These are phyloP conservation scores for Triplophysa yarkandensis DNA, from an alignment of 2,797 vertebrate species.

Conservation along the genomic window DNA sequence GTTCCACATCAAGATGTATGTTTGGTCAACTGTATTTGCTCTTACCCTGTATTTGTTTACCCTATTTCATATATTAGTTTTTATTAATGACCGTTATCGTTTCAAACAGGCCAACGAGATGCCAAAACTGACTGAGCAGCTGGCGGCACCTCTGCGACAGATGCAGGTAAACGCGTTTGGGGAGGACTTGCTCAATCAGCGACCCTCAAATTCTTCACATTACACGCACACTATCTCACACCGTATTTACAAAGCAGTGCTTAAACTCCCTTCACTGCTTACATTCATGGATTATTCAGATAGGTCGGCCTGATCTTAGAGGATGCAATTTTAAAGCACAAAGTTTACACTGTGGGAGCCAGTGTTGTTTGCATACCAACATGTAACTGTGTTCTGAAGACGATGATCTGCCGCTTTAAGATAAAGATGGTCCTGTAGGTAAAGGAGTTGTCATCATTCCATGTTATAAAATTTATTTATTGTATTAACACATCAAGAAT, in stretches of 20 bases:
- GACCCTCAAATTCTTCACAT: slow-evolving; percentile 6
- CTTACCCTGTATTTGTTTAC: background rate
- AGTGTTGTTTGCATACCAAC: too few species aligned
- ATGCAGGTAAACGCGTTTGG: slow-evolving; percentile 86
- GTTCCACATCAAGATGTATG: background rate
- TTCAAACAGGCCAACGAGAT: slow-evolving; percentile 90
- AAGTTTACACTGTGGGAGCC: background rate
- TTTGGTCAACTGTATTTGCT: background rate
- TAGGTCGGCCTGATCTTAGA: slow-evolving; percentile 9
- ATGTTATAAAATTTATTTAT: background rate
- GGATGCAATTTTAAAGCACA: background rate
- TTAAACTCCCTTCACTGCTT: slow-evolving; percentile 20
- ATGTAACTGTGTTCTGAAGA: too few species aligned
- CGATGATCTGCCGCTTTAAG: background rate
- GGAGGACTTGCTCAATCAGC: background rate
- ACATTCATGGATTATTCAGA: background rate
- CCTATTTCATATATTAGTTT: background rate
- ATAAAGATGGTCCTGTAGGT: background rate
- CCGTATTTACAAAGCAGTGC: background rate
- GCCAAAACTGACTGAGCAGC: slow-evolving; percentile 93
- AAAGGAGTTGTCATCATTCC: background rate
- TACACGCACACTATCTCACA: background rate
- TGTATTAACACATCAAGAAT: background rate
- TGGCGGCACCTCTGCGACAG: slow-evolving; percentile 92
- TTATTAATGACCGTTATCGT: background rate